Percentiles rank a stretch among this genome's conserved stretches.
Conservation (phyloP, 2,113 vertebrate species). For the Psittacus erithacus region DNA sequence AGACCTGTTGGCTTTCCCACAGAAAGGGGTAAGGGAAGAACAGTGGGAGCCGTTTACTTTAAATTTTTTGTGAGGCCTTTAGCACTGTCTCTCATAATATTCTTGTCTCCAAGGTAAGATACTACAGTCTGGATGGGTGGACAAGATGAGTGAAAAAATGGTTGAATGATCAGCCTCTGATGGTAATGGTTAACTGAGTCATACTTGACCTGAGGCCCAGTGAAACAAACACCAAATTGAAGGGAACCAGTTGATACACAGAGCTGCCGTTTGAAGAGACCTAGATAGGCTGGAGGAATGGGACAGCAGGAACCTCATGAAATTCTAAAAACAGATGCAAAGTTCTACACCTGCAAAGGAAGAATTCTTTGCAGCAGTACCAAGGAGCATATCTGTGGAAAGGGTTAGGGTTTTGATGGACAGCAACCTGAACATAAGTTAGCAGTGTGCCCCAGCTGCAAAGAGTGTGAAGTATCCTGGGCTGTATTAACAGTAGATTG, state of each 20-base stretch:
- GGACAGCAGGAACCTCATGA: background rate
- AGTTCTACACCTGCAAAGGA: background rate
- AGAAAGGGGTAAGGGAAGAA: background rate
- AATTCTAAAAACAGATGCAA: background rate
- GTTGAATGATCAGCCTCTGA: background rate
- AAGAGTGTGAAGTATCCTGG: background rate
- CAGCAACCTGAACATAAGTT: background rate
- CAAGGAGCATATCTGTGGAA: background rate
- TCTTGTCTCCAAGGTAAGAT: background rate
- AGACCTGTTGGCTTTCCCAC: background rate
- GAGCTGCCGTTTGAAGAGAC: background rate
- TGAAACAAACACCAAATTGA: background rate
- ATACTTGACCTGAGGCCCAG: background rate
- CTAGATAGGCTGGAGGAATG: background rate
- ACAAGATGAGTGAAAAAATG: background rate
- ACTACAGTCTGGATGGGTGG: background rate
- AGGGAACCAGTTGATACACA: background rate
- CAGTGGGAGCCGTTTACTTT: background rate
- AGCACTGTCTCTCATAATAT: background rate
- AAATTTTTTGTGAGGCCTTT: background rate
- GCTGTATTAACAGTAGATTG: background rate
- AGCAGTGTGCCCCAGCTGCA: background rate
- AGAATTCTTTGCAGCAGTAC: background rate
- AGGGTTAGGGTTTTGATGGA: background rate
- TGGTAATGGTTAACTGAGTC: background rate